Base-by-base conservation (phyloP, 2,113 vertebrate species). In the Cranoglanis bouderius region DNA sequence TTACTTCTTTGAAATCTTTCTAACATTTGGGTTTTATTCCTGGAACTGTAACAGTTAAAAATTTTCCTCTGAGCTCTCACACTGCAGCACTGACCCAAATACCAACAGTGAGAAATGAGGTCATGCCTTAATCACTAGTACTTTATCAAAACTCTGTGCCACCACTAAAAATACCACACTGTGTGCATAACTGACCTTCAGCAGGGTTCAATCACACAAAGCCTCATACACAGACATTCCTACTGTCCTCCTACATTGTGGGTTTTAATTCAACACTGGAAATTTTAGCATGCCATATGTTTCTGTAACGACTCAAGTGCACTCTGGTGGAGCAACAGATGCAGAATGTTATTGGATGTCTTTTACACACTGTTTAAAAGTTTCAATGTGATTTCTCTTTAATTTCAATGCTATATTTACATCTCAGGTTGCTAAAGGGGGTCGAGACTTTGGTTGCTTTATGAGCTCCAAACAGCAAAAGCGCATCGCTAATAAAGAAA, bases 61-160 rank as follows among this genome's bases (percentile, higher is more conserved):
- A 13, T 63, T 77, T 32, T 77, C 46, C 74, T 87, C 75, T 32
- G 63, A 87, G n/a, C 77, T 63, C 57, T 89, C 82, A 55, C 7
- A 55, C 43, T 75, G 29, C 84, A 59, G 70, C 51, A 35, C 65
- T 67, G 87, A 88, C 75, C 77, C 55, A 74, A 88, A 90, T n/a
- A 88, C 87, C 78, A 78, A 72, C 63, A 53, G 35, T 83, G 77
- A 88, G 63, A 46, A 82, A 86, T 84, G 90, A 84, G 53, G 74
- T 88, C 78, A 86, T 24, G 78, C 80, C 78, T 63, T 75, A 90
- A 82, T 75, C 46, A 49, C 70, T 65, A 18, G 46, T 84, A 83
- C 84, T 90, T 84, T 78, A 83, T 84, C 87, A 86, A 88, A 77
- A 74, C 13, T 83, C 35, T 1, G 74, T 24, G 46, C 78, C 86